Evolutionary conservation across 1,140 invertebrate genomes (phyloP).

Genomic region (Schlechtendalia chinensis): DNA sequence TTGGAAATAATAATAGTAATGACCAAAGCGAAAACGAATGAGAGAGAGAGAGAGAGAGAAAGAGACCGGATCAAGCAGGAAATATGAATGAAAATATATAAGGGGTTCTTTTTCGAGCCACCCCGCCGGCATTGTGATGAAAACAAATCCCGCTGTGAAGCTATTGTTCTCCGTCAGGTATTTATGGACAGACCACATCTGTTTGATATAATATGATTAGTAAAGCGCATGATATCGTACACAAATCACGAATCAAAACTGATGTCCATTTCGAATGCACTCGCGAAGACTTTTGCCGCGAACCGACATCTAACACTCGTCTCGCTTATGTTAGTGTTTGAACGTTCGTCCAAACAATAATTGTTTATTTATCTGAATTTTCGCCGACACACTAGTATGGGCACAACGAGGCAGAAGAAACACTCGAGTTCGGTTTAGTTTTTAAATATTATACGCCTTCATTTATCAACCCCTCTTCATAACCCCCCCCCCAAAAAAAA

Average conservation of each 20-base stretch:
- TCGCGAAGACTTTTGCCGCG: too few species aligned
- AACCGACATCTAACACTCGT: too few species aligned
- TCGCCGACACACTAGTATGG: too few species aligned
- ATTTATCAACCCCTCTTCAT: too few species aligned
- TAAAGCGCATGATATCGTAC: background rate
- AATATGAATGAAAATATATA: conserved; percentile 45
- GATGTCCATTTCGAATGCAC: too few species aligned
- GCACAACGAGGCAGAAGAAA: too few species aligned
- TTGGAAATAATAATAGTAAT: conserved; percentile 41
- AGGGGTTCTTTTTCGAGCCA: conserved; percentile 28
- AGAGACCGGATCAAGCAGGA: background rate
- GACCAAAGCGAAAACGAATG: conserved; percentile 20
- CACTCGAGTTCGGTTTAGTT: too few species aligned
- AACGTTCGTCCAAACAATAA: too few species aligned
- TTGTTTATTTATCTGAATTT: too few species aligned
- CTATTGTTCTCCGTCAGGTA: conserved; percentile 34
- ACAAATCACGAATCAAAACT: background rate
- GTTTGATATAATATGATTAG: conserved; percentile 22
- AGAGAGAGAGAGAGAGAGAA: background rate
- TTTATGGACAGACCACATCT: conserved; percentile 42
- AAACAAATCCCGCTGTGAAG: conserved; percentile 47
- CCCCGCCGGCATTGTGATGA: conserved; percentile 48
- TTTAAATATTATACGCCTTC: too few species aligned
- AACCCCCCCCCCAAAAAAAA: too few species aligned
- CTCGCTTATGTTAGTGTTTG: too few species aligned